Evolutionary conservation across 2,113 vertebrate species (phyloP).

Genomic region (Hemiscyllium ocellatum): DNA sequence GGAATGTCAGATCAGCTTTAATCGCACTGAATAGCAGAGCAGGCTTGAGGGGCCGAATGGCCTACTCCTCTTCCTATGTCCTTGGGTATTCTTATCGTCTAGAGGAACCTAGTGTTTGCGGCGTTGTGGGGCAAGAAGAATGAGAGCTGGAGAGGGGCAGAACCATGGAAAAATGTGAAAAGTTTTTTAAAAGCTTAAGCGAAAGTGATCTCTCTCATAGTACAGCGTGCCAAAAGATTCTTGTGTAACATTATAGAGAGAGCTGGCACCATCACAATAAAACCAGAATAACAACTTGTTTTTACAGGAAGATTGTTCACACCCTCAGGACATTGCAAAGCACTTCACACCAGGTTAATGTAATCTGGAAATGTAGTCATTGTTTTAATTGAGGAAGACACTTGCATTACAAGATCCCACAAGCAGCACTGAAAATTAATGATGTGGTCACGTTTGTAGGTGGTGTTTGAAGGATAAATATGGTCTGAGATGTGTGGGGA

Average conservation of each 20-base stretch:
- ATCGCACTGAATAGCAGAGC: too few species aligned
- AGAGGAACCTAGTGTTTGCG: not conserved
- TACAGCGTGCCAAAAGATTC: not conserved
- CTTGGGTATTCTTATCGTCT: not conserved
- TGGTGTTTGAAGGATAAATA: not conserved
- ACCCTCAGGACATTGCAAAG: not conserved
- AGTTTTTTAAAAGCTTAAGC: not conserved
- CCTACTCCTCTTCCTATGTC: too few species aligned
- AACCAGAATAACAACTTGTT: not conserved
- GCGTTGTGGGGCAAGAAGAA: not conserved
- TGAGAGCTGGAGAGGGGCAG: not conserved
- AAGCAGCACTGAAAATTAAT: slow-evolving; percentile 3
- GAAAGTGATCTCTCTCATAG: not conserved
- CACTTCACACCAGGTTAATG: not conserved
- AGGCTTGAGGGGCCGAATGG: too few species aligned
- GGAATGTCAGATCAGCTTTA: too few species aligned
- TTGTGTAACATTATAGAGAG: not conserved
- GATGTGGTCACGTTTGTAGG: not conserved
- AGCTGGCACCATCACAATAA: not conserved
- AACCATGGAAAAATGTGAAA: not conserved
- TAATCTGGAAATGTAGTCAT: not conserved
- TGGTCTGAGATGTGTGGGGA: too few species aligned
- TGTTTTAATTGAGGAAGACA: not conserved
- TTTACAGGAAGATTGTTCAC: not conserved
- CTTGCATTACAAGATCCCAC: not conserved